These are phyloP conservation scores for Parelbella ahira DNA, from an alignment of 2,888 invertebrate genomes.

Conservation along the genomic window DNA sequence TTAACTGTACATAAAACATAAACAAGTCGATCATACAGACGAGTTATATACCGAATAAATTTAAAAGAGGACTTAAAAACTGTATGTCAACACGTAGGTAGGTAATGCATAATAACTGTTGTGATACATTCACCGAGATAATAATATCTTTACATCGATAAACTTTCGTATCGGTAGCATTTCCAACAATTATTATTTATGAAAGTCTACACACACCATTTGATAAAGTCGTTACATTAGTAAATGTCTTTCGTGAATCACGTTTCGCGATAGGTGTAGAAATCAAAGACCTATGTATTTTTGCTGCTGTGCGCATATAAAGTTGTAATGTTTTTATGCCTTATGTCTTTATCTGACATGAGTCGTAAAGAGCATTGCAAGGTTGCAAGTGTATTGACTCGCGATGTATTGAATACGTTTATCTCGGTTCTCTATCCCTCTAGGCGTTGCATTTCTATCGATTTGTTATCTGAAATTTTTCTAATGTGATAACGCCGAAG, in stretches of 20 bases:
- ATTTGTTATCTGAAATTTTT: slow-evolving; percentile 40
- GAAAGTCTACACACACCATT: slow-evolving; percentile 21
- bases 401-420: slow-evolving; percentile 70
- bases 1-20: neutral
- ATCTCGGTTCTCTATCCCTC: slow-evolving; percentile 64
- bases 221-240: slow-evolving; percentile 13
- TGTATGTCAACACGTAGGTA: too few species aligned
- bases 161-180: slow-evolving; percentile 17
- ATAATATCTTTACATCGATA: slow-evolving; percentile 22
- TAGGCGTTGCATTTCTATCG: slow-evolving; percentile 55
- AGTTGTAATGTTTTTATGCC: slow-evolving; percentile 67
- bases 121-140: slow-evolving; percentile 20
- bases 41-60: too few species aligned
- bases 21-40: neutral
- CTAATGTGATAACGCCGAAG: slow-evolving; percentile 44
- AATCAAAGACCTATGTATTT: slow-evolving; percentile 27
- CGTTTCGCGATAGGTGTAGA: slow-evolving; percentile 20
- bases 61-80: too few species aligned
- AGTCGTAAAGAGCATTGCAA: slow-evolving; percentile 75
- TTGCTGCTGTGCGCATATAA: slow-evolving; percentile 45
- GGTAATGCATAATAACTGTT: slow-evolving; percentile 17
- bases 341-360: slow-evolving; percentile 75
- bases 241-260: slow-evolving; percentile 20
- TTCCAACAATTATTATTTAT: slow-evolving; percentile 22
- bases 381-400: slow-evolving; percentile 79